Evolutionary conservation across 2,888 invertebrate genomes (phyloP).

Genomic region (Tanytarsus gracilentus): DNA sequence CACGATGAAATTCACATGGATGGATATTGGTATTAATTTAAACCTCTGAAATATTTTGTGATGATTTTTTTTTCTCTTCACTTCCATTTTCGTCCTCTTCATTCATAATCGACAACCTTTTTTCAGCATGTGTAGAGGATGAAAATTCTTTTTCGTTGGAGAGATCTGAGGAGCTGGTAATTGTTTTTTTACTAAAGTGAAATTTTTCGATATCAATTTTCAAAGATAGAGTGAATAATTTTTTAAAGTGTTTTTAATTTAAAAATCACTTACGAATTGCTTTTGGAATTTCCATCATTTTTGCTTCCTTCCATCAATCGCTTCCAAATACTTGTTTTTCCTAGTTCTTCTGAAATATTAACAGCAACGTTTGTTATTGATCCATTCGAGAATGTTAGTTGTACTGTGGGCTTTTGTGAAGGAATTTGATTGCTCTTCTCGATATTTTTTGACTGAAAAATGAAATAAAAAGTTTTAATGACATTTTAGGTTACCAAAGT

Average conservation of each 20-base stretch:
- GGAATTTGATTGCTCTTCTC: neutral
- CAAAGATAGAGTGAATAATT: neutral
- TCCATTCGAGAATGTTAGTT: constrained; percentile 79
- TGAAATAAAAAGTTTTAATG: neutral
- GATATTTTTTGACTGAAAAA: neutral
- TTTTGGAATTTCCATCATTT: constrained; percentile 27
- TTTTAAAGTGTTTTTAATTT: neutral
- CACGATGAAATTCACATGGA: neutral
- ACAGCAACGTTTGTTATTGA: constrained; percentile 87
- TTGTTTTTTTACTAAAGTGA: constrained; percentile 4
- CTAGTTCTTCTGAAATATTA: constrained; percentile 88
- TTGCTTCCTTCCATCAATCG: constrained; percentile 65
- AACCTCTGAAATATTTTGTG: constrained; percentile 24
- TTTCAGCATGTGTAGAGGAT: neutral
- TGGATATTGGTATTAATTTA: neutral
- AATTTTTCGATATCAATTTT: neutral
- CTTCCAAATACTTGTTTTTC: constrained; percentile 89
- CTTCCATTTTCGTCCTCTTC: constrained; percentile 9
- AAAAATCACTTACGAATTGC: constrained; percentile 9
- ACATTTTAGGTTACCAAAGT: neutral
- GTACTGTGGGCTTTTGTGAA: constrained; percentile 48
- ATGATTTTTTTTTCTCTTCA: neutral
- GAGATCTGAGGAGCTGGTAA: no score
- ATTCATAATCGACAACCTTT: constrained; percentile 18
- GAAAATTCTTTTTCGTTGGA: no score